These are phyloP conservation scores for Caenorhabditis angaria DNA, from an alignment of 2,888 invertebrate species.

Conservation along the genomic window DNA sequence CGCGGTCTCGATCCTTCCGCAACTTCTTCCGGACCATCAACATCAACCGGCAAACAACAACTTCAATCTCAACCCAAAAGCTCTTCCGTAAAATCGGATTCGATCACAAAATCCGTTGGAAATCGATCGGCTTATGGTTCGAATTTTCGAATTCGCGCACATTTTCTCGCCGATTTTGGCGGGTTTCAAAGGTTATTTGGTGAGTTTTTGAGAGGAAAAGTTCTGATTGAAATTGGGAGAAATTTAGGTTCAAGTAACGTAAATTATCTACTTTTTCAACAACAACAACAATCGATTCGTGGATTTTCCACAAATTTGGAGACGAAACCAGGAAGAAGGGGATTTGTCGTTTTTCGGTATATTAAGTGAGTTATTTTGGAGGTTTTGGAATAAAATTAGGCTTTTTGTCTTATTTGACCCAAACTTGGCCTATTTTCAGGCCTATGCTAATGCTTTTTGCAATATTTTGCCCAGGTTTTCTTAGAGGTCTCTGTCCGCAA, in stretches of 20 bases:
- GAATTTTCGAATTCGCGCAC: slow-evolving; percentile 36
- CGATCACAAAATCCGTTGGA: too few relatives aligned
- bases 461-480: too few relatives aligned
- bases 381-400: neutral
- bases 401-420: too few relatives aligned
- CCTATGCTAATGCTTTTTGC: too few relatives aligned
- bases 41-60: slow-evolving; percentile 38
- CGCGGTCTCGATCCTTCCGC: slow-evolving; percentile 40
- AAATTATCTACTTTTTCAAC: slow-evolving; percentile 11
- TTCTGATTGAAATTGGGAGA: too few relatives aligned
- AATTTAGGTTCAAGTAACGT: neutral
- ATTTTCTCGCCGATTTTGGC: slow-evolving; percentile 9
- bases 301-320: slow-evolving; percentile 18
- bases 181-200: neutral
- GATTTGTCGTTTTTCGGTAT: slow-evolving; percentile 39
- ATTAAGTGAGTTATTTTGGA: slow-evolving; percentile 18
- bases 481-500: too few relatives aligned
- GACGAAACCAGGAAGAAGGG: slow-evolving; percentile 18
- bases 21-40: slow-evolving; percentile 42
- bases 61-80: neutral
- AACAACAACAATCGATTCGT: slow-evolving; percentile 28
- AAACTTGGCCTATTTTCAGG: too few relatives aligned
- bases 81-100: too few relatives aligned
- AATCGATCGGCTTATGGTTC: slow-evolving; percentile 34
- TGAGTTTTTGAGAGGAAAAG: neutral